Evolutionary conservation across 2,888 invertebrate genomes (phyloP), one percentile per base, ranked within the genome.

Genomic region (Caenorhabditis sp.): DNA sequence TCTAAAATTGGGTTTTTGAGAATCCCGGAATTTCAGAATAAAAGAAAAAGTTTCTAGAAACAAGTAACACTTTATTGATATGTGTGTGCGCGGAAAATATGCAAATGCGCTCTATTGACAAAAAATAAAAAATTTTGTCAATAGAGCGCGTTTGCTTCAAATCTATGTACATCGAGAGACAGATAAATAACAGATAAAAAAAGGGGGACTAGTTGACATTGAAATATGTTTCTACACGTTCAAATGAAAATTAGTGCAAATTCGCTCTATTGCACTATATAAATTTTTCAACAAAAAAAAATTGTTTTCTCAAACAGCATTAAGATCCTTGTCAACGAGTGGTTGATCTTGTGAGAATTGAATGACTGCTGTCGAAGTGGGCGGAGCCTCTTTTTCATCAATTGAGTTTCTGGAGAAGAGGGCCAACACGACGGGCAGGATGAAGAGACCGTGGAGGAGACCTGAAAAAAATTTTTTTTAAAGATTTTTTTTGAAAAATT

Each of bases 381-480:
- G 19, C 12, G 75, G 51, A 12, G 58, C 44, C 3, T 72, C 66
- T 38, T 79, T 81, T 38, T 74, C 75, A n/a, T 74, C 63, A 5
- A 72, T 41, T 16, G 80, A 12, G 49, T 81, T 64, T 44, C 51
- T 38, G 2, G 84, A 68, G 82, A 85, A 84, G 22, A 84, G 72
- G 6, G 80, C 73, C n/a, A 88, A 73, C 41, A 89, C 73, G 19
- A 88, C 86, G 26, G 89, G 89, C 0, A 89, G 84, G 19, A 89
- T 86, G 80, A 89, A 87, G 24, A 89, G 82, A 66, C 89, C 89
- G 73, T 89, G 89, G 51, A 87, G 79, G 41, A 89, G 85, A 80
- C 89, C 89, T 83, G 66, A 24, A 75, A 80, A 35, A 14, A 64
- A 31, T 66, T 28, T 51, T 51, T 51, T 16, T 8, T 44, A n/a